Base-by-base conservation (phyloP, 2,113 vertebrate genomes). In the Noturus placidus region DNA sequence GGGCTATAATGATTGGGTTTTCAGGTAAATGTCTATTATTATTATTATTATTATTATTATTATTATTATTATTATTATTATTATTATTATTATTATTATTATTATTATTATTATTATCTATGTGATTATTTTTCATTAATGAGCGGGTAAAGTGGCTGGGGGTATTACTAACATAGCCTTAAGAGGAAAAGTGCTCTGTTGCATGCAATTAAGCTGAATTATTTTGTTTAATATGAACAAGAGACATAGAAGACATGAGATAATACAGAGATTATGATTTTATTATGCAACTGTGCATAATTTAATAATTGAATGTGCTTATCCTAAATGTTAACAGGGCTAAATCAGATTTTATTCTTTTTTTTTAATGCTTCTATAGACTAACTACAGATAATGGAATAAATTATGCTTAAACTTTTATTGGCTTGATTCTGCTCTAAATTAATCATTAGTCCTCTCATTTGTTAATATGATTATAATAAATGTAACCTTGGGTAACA, bases 1-100 rank as follows among this genome's bases (percentile, higher is more conserved):
- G 92, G 9, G 20, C 25, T 46, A 94, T 92, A 90, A 74, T 89
- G 89, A 61, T 25, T 79, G 85, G 13, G 50, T 87, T 87, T 30
- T 35, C 38, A 33, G 17, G 25, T 77, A 57, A 50, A 50, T 50
- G 46, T 50, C 46, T 20, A 74, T 59, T 9, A 11, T 6, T 10
- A 25, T 65, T 20, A 5, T 6, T 10, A 25, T 65, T 20, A 27
- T 77, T 38, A 70, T 46, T 11, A 76, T 46, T 76, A 76, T 42
- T 72, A 20, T 35, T 74, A 20, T 42, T 35, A 33, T 69, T 35
- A 85, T 59, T 27, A n/a, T 11, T 27, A 46, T 65, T 25, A 33
- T 78, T 56, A 72, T 46, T 50, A 77, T 77, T 7, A n/a, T 17
- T 17, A 27, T 76, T n/a, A 5, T 52, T 38, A 46, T 50, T 50